phyloP scores from a whole-genome alignment of 2,888 invertebrate species.

The Hyppa rectilinea region DNA sequence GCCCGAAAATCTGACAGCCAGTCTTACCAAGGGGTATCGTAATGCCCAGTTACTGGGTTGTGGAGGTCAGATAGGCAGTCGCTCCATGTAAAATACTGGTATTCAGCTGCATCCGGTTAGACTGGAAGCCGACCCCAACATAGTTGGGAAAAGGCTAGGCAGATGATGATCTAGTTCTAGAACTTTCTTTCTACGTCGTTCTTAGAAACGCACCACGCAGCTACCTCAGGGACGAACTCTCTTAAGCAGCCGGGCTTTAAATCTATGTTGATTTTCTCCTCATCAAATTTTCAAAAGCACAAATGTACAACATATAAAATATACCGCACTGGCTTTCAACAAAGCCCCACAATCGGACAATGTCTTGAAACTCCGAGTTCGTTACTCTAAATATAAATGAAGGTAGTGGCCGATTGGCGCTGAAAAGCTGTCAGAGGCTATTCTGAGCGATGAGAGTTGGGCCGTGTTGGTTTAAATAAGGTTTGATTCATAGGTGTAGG shows the following conservation, averaged over 20 bases:
- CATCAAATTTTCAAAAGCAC: neutral
- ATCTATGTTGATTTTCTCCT: neutral
- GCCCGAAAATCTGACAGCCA: no score
- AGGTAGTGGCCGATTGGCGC: constrained; percentile 3
- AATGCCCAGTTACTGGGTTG: no score
- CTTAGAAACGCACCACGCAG: no score
- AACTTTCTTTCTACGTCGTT: no score
- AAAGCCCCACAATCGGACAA: neutral
- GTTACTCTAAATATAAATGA: constrained; percentile 44
- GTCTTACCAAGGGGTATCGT: no score
- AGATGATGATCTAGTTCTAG: no score
- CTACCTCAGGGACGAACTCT: no score
- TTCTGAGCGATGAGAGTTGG: constrained; percentile 19
- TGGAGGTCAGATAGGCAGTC: no score
- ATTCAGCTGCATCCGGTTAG: no score
- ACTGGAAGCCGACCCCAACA: neutral
- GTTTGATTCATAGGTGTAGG: neutral
- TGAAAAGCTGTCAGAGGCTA: constrained; percentile 51
- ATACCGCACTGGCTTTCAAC: neutral
- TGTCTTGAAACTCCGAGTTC: constrained; percentile 14
- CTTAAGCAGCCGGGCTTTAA: no score
- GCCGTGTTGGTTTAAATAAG: neutral
- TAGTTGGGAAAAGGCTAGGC: neutral
- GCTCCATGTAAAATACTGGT: no score
- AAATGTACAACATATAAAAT: neutral